Percentiles rank a stretch among this genome's conserved stretches.
These are phyloP conservation scores for Brenthis hecate DNA, from an alignment of 2,888 invertebrate species.

Conservation along the genomic window DNA sequence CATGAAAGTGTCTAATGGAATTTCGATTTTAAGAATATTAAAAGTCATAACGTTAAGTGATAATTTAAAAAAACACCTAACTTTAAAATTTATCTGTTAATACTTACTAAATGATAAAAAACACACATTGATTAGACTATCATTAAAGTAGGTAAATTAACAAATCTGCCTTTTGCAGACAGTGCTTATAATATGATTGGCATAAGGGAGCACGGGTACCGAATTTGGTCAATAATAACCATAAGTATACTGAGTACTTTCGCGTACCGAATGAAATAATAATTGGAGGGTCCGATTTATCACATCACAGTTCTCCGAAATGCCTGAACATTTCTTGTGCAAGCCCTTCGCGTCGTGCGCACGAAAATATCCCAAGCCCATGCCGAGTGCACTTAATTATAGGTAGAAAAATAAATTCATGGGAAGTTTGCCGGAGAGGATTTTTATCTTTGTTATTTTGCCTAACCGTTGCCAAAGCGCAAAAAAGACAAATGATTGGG, in stretches of 20 bases:
- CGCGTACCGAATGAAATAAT: slow-evolving; percentile 79
- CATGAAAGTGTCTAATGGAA: slow-evolving; percentile 62
- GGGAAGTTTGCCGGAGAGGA: slow-evolving; percentile 63
- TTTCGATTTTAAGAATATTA: not conserved
- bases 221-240: slow-evolving; percentile 79
- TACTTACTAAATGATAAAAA: not conserved
- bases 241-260: slow-evolving; percentile 77
- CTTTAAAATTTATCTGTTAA: no score
- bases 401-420: slow-evolving; percentile 76
- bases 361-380: slow-evolving; percentile 77
- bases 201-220: slow-evolving; percentile 75
- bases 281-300: slow-evolving; percentile 81
- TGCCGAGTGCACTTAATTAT: slow-evolving; percentile 75
- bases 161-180: slow-evolving; percentile 34
- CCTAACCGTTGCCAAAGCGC: slow-evolving; percentile 63
- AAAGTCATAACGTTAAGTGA: not conserved
- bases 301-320: slow-evolving; percentile 79
- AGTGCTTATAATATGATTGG: slow-evolving; percentile 62
- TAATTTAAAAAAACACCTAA: no score
- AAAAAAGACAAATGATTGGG: slow-evolving; percentile 63
- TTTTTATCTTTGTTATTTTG: slow-evolving; percentile 66
- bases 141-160: slow-evolving; percentile 16
- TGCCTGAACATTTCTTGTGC: slow-evolving; percentile 76
- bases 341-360: slow-evolving; percentile 78
- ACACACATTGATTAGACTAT: slow-evolving; percentile 21